These are phyloP conservation scores for Clitarchus hookeri DNA, from an alignment of 2,888 invertebrate genomes.

Conservation along the genomic window DNA sequence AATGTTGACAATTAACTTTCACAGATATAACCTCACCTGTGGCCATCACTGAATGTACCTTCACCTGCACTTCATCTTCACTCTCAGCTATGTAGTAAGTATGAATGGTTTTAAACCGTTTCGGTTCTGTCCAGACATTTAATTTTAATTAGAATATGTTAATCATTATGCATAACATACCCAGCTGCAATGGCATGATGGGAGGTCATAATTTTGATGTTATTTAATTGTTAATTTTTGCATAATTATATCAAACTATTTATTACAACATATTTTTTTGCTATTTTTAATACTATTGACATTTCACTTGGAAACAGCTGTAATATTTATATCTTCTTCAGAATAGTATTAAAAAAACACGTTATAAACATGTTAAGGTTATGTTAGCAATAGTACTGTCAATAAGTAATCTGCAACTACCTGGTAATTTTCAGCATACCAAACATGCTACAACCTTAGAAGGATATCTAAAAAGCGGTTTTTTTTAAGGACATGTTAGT, in stretches of 20 bases:
- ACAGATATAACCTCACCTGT: constrained; percentile 3
- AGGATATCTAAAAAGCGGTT: too few species aligned
- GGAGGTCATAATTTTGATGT: not conserved
- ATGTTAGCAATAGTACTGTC: not conserved
- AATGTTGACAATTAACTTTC: constrained; percentile 14
- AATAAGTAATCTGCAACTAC: not conserved
- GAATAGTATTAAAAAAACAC: not conserved
- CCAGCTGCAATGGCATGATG: not conserved
- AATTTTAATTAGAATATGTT: not conserved
- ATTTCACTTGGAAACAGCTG: not conserved
- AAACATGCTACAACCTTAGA: too few species aligned
- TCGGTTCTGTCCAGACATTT: not conserved
- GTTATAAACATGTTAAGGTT: not conserved
- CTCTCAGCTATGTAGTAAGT: not conserved
- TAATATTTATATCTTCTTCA: not conserved
- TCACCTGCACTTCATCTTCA: not conserved
- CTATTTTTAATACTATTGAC: not conserved
- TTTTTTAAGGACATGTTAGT: too few species aligned
- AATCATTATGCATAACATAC: not conserved
- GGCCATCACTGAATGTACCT: constrained; percentile 14
- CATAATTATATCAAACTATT: not conserved
- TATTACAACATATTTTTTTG: too few species aligned
- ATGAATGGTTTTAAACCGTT: not conserved
- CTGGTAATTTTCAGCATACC: too few species aligned
- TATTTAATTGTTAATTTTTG: not conserved